Percentiles rank a stretch among this genome's conserved stretches.
Conservation (phyloP, 2,113 vertebrate species). For the Aplodontia rufa region DNA sequence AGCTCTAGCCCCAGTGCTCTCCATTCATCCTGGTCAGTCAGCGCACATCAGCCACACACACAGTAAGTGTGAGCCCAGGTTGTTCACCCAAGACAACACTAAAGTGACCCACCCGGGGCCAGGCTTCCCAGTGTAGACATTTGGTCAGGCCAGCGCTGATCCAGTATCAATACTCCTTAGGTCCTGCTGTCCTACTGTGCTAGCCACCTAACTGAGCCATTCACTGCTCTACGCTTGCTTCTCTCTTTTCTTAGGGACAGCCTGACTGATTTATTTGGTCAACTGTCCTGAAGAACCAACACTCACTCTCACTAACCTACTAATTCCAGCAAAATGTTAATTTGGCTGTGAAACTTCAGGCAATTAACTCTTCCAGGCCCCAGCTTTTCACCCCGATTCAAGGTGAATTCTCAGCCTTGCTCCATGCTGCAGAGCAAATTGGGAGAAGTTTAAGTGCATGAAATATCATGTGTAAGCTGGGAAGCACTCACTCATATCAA, state of each 20-base stretch:
- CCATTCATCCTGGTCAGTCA: neutral
- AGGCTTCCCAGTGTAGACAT: neutral
- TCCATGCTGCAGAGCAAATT: neutral
- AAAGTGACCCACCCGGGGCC: neutral
- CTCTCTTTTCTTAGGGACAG: neutral
- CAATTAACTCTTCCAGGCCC: neutral
- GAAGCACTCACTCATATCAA: neutral
- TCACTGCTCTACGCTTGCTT: neutral
- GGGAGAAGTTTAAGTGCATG: neutral
- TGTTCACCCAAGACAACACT: neutral
- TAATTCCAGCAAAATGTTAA: neutral
- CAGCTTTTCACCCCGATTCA: neutral
- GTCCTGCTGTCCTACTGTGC: neutral
- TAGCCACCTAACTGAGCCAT: neutral
- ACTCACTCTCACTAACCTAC: neutral
- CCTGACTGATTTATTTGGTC: neutral
- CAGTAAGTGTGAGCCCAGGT: neutral
- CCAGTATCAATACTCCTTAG: neutral
- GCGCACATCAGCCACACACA: neutral
- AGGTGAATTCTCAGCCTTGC: neutral
- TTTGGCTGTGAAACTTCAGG: neutral
- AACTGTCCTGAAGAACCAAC: neutral
- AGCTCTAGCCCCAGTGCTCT: neutral
- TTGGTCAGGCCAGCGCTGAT: neutral
- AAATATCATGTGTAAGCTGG: neutral